Conservation (phyloP, 2,888 invertebrate genomes). For the Rhamnusium bicolor region DNA sequence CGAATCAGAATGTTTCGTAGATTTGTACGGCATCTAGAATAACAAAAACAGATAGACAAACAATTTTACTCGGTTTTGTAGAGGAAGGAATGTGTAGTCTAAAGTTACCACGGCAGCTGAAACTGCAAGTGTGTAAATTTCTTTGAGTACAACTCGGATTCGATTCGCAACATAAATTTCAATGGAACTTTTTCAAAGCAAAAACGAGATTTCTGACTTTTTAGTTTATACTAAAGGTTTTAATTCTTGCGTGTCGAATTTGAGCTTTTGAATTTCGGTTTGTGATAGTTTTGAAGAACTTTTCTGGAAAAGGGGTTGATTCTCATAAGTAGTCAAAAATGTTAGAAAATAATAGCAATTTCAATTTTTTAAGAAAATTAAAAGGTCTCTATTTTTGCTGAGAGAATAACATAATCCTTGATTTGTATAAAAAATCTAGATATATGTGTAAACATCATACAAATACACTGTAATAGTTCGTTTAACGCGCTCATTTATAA, state of each 20-base stretch:
- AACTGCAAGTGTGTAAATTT: neutral
- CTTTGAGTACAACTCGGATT: neutral
- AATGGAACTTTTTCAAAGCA: constrained; percentile 5
- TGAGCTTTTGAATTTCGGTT: neutral
- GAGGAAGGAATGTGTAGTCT: neutral
- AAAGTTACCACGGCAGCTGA: constrained; percentile 13
- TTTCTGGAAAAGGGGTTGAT: too few species aligned
- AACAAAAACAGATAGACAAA: constrained; percentile 17
- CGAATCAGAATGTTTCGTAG: constrained; percentile 10
- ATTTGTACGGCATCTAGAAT: constrained; percentile 20
- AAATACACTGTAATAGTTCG: too few species aligned
- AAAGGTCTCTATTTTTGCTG: too few species aligned
- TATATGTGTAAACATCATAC: too few species aligned
- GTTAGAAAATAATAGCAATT: too few species aligned
- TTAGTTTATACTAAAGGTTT: constrained; percentile 6
- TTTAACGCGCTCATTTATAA: too few species aligned
- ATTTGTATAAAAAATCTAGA: too few species aligned
- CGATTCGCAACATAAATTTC: constrained; percentile 24
- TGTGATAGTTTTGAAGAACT: neutral
- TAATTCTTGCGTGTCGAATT: constrained; percentile 26
- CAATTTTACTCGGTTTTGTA: constrained; percentile 6
- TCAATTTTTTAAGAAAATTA: too few species aligned
- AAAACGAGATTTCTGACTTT: neutral
- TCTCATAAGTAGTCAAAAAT: too few species aligned
- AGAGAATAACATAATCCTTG: too few species aligned